Conservation (phyloP, 2,113 vertebrate species). For the Cariama cristata region DNA sequence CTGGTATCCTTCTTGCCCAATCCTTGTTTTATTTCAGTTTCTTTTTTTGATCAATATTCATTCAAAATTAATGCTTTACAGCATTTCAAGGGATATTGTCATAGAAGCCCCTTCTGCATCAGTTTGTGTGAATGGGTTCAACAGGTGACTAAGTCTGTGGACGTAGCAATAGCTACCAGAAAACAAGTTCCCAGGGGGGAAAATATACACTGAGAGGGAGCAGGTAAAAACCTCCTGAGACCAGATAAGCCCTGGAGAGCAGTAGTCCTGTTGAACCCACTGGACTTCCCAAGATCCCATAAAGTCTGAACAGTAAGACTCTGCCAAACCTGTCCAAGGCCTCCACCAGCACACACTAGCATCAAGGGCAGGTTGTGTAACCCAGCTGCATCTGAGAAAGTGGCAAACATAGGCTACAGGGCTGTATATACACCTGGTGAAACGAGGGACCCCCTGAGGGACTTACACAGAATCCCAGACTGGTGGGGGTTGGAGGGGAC, state of each 20-base stretch:
- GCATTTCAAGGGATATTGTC: not conserved
- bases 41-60: not conserved
- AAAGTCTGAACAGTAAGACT: not conserved
- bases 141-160: not conserved
- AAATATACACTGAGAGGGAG: not conserved
- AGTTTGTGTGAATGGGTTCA: not conserved
- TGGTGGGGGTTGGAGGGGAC: too few relatives aligned
- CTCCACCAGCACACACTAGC: not conserved
- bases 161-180: not conserved
- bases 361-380: not conserved
- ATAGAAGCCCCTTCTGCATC: not conserved
- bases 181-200: not conserved
- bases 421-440: not conserved
- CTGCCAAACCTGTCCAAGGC: not conserved
- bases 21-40: not conserved
- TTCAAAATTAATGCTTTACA: not conserved
- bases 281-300: not conserved
- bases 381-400: not conserved
- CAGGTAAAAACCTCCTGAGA: not conserved
- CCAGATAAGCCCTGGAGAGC: not conserved
- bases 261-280: not conserved
- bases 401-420: not conserved
- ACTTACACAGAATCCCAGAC: too few relatives aligned
- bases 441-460: not conserved
- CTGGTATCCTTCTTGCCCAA: not conserved